Evolutionary conservation across 35 echinoderm and acorn worm genomes (phyloP).

Genomic region (Amphiura filiformis): DNA sequence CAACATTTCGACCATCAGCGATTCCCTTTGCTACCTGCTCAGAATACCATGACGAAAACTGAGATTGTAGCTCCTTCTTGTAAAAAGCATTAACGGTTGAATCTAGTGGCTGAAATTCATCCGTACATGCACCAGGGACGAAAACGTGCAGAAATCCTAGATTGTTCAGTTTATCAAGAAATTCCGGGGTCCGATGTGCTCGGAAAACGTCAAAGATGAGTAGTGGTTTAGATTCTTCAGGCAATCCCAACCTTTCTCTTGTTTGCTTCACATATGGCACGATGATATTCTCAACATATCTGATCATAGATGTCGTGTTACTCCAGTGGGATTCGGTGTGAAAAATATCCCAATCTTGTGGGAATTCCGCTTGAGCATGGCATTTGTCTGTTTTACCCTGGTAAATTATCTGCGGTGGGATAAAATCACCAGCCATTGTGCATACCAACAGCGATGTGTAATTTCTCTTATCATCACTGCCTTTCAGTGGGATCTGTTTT

Average conservation of each 20-base stretch:
- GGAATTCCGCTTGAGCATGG: not conserved
- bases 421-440: not conserved
- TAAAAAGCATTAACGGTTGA: no score
- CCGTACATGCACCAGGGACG: no score
- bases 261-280: not conserved
- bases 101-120: no score
- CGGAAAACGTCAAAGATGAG: slow-evolving; percentile 43
- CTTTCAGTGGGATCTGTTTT: not conserved
- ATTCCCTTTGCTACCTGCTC: no score
- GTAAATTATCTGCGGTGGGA: slow-evolving; percentile 5
- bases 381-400: not conserved
- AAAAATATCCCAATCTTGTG: not conserved
- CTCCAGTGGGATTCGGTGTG: not conserved
- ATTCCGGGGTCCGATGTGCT: slow-evolving; percentile 13
- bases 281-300: not conserved
- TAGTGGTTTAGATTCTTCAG: not conserved
- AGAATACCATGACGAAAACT: no score
- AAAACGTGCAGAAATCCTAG: no score
- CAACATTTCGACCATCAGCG: no score
- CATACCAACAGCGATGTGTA: slow-evolving; percentile 12
- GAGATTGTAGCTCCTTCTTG: no score
- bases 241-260: not conserved
- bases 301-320: not conserved
- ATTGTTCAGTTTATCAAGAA: not conserved
- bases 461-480: not conserved